Evolutionary conservation across 2,888 invertebrate genomes (phyloP).

Genomic region (Aleiodes alternator): DNA sequence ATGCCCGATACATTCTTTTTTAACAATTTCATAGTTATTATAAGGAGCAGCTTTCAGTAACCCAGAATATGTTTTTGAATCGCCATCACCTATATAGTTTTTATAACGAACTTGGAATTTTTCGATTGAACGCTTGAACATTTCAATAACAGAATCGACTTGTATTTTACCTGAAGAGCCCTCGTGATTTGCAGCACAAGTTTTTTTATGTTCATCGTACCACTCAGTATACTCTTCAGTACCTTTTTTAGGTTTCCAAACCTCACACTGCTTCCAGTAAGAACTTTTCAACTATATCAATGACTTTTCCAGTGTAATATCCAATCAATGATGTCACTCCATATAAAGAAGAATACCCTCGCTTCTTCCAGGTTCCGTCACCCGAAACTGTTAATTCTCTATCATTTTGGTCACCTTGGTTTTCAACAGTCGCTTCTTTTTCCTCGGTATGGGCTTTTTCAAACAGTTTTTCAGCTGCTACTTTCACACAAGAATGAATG

Average conservation of each 20-base stretch:
- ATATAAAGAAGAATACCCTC: slow-evolving; percentile 49
- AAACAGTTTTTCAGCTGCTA: slow-evolving; percentile 52
- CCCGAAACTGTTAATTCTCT: slow-evolving; percentile 49
- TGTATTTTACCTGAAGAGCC: slow-evolving; percentile 53
- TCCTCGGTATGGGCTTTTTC: slow-evolving; percentile 53
- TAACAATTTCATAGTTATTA: slow-evolving; percentile 35
- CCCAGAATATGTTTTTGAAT: slow-evolving; percentile 47
- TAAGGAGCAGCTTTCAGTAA: slow-evolving; percentile 48
- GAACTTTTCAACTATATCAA: slow-evolving; percentile 51
- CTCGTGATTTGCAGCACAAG: slow-evolving; percentile 47
- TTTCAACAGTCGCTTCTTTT: slow-evolving; percentile 50
- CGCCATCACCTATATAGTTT: slow-evolving; percentile 47
- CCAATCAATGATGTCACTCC: slow-evolving; percentile 53
- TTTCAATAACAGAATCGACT: slow-evolving; percentile 47
- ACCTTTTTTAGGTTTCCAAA: slow-evolving; percentile 49
- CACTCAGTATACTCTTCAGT: slow-evolving; percentile 56
- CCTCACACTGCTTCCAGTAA: slow-evolving; percentile 53
- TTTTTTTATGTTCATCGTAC: slow-evolving; percentile 51
- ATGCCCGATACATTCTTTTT: slow-evolving; percentile 47
- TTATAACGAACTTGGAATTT: slow-evolving; percentile 43
- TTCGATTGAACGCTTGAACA: slow-evolving; percentile 50
- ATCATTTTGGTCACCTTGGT: slow-evolving; percentile 51
- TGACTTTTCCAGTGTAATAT: slow-evolving; percentile 53
- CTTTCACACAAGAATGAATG: slow-evolving; percentile 49
- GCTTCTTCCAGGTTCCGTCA: slow-evolving; percentile 49